These are phyloP conservation scores for Amitus sp. DNA, from an alignment of 2,888 invertebrate genomes.

Conservation along the genomic window DNA sequence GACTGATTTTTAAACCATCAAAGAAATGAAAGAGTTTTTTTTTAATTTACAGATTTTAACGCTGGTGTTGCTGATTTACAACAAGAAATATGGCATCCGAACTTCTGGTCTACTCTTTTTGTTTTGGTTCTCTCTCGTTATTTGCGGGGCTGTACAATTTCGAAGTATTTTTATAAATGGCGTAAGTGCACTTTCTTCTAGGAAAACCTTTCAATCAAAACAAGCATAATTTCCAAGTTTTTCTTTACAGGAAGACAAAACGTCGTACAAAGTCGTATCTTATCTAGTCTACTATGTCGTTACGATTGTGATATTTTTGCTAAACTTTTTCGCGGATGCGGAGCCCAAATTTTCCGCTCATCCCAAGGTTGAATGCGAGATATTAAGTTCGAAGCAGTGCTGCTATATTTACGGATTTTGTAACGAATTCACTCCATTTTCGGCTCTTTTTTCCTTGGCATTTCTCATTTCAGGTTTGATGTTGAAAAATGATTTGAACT, in stretches of 20 bases:
- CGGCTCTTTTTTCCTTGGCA: no score
- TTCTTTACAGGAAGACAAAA: not conserved
- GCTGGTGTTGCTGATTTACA: slow-evolving; percentile 59
- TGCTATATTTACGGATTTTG: no score
- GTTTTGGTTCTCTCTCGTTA: not conserved
- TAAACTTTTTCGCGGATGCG: not conserved
- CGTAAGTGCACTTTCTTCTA: not conserved
- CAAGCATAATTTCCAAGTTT: not conserved
- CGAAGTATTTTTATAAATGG: slow-evolving; percentile 65
- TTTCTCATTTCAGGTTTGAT: no score
- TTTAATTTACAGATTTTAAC: not conserved
- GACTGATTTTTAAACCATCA: no score
- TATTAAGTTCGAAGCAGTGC: no score
- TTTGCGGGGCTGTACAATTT: slow-evolving; percentile 65
- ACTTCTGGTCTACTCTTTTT: not conserved
- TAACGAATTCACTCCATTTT: no score
- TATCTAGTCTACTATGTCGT: not conserved
- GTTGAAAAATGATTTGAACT: no score
- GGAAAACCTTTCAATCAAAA: not conserved
- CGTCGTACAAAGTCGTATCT: not conserved
- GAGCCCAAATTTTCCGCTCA: not conserved
- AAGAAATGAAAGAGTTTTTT: no score
- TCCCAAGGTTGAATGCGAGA: no score
- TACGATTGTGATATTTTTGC: not conserved
- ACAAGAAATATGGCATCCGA: not conserved